A percentile compares a stretch with the other conserved stretches of the same genome.
Conservation (phyloP, 1,140 invertebrate species). For the Hetaerina americana region DNA sequence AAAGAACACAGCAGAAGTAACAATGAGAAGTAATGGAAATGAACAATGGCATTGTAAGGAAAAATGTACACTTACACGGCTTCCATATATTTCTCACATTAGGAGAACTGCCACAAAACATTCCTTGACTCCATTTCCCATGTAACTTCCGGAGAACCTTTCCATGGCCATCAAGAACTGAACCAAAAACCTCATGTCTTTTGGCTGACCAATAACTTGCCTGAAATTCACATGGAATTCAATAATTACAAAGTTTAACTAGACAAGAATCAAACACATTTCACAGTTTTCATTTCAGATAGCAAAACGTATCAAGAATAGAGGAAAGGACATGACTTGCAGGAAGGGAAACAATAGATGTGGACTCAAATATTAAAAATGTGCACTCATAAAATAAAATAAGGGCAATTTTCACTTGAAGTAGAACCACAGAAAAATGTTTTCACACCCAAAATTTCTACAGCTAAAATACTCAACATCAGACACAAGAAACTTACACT, state of each 20-base stretch:
- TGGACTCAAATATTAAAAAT: too few relatives aligned
- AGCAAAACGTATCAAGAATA: not conserved
- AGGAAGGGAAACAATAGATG: too few relatives aligned
- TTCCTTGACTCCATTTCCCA: conserved; percentile 71
- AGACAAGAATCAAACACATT: not conserved
- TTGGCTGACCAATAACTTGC: conserved; percentile 68
- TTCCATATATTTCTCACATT: conserved; percentile 61
- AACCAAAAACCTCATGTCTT: conserved; percentile 62
- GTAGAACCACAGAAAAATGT: too few relatives aligned
- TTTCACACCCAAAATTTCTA: too few relatives aligned
- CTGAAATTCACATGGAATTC: conserved; percentile 24
- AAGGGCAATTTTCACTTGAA: too few relatives aligned
- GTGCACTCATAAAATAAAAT: too few relatives aligned
- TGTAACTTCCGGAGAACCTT: conserved; percentile 50
- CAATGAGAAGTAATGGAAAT: conserved; percentile 4
- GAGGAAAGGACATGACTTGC: too few relatives aligned
- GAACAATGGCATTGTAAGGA: not conserved
- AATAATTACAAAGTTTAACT: conserved; percentile 2
- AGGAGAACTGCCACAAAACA: conserved; percentile 60
- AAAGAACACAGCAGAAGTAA: conserved; percentile 1
- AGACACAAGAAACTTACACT: too few relatives aligned
- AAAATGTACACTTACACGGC: conserved; percentile 36
- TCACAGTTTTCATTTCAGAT: too few relatives aligned
- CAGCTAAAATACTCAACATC: too few relatives aligned
- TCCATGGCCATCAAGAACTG: conserved; percentile 40